These are phyloP conservation scores for Luehdorfia chinensis DNA, from an alignment of 1,140 invertebrate species.

Conservation along the genomic window DNA sequence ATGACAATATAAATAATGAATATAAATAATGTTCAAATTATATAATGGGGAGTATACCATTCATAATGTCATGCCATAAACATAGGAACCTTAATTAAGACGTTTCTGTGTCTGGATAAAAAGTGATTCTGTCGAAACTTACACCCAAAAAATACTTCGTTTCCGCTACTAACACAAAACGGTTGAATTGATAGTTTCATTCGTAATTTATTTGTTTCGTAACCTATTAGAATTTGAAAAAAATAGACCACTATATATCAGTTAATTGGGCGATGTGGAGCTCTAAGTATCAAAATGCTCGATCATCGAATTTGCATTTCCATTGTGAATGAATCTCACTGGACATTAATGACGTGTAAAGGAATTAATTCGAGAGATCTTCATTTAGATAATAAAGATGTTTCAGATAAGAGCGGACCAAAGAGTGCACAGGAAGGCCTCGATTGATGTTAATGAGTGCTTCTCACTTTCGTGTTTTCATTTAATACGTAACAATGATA, in stretches of 20 bases:
- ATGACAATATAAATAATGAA: conserved; percentile 21
- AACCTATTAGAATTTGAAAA: conserved; percentile 37
- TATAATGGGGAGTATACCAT: too few relatives aligned
- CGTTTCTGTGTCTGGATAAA: conserved; percentile 47
- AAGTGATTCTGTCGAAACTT: conserved; percentile 39
- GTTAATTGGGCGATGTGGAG: conserved; percentile 49
- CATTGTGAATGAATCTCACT: conserved; percentile 55
- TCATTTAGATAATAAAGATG: conserved; percentile 53
- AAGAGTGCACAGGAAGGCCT: conserved; percentile 34
- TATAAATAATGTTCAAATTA: too few relatives aligned
- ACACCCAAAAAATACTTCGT: conserved; percentile 51
- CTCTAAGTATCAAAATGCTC: conserved; percentile 50
- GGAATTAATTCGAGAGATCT: conserved; percentile 65
- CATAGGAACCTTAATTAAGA: conserved; percentile 63
- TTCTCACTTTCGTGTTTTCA: conserved; percentile 41
- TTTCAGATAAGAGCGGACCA: conserved; percentile 39
- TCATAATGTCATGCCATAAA: conserved; percentile 47
- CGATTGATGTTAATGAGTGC: conserved; percentile 44
- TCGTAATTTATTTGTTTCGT: conserved; percentile 54
- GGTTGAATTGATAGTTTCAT: conserved; percentile 41
- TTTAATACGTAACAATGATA: conserved; percentile 22
- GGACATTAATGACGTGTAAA: conserved; percentile 70
- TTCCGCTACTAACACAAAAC: conserved; percentile 45
- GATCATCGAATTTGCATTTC: conserved; percentile 64
- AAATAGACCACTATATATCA: conserved; percentile 41